Percentiles rank a stretch among this genome's conserved stretches.
Conservation (phyloP, 2,113 vertebrate genomes). For the Cebidichthys violaceus region DNA sequence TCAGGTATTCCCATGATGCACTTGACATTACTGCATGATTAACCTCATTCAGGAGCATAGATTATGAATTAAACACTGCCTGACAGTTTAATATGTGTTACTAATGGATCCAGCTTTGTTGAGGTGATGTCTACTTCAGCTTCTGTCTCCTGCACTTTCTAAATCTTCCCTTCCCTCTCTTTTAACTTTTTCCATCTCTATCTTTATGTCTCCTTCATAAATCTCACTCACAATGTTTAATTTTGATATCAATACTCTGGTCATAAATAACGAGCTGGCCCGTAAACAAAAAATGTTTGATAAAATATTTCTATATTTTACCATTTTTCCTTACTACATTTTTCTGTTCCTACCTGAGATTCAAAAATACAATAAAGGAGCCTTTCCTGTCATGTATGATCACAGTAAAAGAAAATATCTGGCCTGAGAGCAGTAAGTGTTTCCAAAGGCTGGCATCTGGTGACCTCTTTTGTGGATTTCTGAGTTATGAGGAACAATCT, state of each 20-base stretch:
- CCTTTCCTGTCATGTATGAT: not conserved
- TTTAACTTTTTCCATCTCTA: not conserved
- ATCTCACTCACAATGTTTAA: slow-evolving; percentile 16
- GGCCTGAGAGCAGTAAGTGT: slow-evolving; percentile 9
- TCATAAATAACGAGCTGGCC: not conserved
- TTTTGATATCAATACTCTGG: not conserved
- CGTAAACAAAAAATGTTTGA: slow-evolving; percentile 2
- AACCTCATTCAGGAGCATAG: slow-evolving; percentile 26
- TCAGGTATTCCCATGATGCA: slow-evolving; percentile 41
- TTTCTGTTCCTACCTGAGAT: not conserved
- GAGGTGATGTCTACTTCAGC: slow-evolving; percentile 24
- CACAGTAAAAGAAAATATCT: not conserved
- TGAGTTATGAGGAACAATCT: slow-evolving; percentile 14
- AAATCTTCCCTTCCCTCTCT: slow-evolving; percentile 2
- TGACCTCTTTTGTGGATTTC: slow-evolving; percentile 37
- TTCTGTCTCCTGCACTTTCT: slow-evolving; percentile 23
- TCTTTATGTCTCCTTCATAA: slow-evolving; percentile 19
- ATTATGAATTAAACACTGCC: slow-evolving; percentile 6
- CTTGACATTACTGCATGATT: slow-evolving; percentile 22
- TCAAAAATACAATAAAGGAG: not conserved
- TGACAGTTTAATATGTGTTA: slow-evolving; percentile 39
- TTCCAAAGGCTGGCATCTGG: slow-evolving; percentile 17
- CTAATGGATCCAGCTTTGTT: slow-evolving; percentile 28
- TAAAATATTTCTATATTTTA: not conserved
- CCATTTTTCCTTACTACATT: not conserved